phyloP scores from a whole-genome alignment of 1,140 invertebrate genomes.

The Drosophila leontia region DNA sequence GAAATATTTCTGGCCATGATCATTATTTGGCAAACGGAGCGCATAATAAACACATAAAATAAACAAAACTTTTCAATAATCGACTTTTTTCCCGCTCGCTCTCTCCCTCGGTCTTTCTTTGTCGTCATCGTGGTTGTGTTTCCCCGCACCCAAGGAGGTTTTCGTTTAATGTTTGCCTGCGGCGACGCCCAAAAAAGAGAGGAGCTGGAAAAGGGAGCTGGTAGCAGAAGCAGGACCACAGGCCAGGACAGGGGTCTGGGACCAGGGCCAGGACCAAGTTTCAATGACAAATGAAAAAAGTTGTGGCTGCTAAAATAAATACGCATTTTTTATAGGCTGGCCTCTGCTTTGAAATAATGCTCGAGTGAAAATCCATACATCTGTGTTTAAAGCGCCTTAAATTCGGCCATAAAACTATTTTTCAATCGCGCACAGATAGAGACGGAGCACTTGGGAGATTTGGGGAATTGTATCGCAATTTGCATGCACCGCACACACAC shows the following conservation, averaged over 20 bases:
- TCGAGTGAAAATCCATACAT: conserved; percentile 19
- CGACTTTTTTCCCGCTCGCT: conserved; percentile 65
- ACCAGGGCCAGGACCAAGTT: conserved; percentile 66
- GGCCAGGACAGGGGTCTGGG: conserved; percentile 6
- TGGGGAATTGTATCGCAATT: conserved; percentile 82
- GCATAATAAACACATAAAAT: conserved; percentile 84
- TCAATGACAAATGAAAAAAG: conserved; percentile 84
- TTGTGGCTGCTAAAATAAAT: conserved; percentile 73
- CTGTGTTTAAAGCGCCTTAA: conserved; percentile 50
- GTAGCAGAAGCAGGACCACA: conserved; percentile 18
- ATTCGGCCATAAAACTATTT: conserved; percentile 63
- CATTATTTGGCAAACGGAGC: conserved; percentile 83
- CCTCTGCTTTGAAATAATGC: conserved; percentile 32
- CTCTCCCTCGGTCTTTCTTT: conserved; percentile 10
- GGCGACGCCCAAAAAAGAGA: conserved; percentile 33
- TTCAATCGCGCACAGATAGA: conserved; percentile 43
- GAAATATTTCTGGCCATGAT: conserved; percentile 84
- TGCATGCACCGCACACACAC: conserved; percentile 64
- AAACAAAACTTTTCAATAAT: conserved; percentile 84
- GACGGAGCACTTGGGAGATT: conserved; percentile 67
- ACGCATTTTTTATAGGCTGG: conserved; percentile 74
- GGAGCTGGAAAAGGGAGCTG: conserved; percentile 7
- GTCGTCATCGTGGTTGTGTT: conserved; percentile 15
- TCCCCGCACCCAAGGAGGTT: conserved; percentile 41
- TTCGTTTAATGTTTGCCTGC: conserved; percentile 78